Evolutionary conservation across 2,797 vertebrate genomes (phyloP).

Genomic region (Hippopotamyrus pictus): DNA sequence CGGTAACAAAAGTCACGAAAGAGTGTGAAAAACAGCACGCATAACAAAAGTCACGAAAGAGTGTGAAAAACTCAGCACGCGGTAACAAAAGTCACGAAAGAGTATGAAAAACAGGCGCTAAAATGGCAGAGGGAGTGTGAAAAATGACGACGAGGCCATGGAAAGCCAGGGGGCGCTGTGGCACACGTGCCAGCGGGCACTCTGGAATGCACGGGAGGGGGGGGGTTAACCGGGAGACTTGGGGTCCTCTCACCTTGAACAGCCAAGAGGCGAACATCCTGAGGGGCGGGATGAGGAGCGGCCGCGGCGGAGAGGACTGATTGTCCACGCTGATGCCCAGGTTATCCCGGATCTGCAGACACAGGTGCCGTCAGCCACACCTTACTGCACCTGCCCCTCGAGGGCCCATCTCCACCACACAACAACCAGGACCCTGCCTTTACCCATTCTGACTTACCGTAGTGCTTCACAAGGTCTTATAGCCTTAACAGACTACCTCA

Average conservation of each 20-base stretch:
- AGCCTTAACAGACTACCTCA: background rate
- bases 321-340: conserved; percentile 89
- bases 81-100: background rate
- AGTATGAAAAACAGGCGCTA: background rate
- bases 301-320: conserved; percentile 82
- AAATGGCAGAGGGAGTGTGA: background rate
- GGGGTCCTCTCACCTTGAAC: conserved; percentile 72
- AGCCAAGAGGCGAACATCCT: conserved; percentile 96
- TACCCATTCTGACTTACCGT: background rate
- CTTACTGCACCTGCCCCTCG: background rate
- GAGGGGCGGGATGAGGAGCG: conserved; percentile 86
- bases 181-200: background rate
- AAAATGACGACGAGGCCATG: background rate
- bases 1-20: background rate
- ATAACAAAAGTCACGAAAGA: background rate
- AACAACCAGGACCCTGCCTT: background rate
- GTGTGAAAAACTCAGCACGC: background rate
- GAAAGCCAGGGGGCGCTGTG: background rate
- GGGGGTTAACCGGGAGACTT: background rate
- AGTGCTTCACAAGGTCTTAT: background rate
- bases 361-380: conserved; percentile 3
- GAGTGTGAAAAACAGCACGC: background rate
- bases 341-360: conserved; percentile 87
- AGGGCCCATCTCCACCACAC: background rate
- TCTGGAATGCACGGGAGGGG: background rate